Conservation (phyloP, 1,140 invertebrate genomes). For the Eriosoma lanigerum region DNA sequence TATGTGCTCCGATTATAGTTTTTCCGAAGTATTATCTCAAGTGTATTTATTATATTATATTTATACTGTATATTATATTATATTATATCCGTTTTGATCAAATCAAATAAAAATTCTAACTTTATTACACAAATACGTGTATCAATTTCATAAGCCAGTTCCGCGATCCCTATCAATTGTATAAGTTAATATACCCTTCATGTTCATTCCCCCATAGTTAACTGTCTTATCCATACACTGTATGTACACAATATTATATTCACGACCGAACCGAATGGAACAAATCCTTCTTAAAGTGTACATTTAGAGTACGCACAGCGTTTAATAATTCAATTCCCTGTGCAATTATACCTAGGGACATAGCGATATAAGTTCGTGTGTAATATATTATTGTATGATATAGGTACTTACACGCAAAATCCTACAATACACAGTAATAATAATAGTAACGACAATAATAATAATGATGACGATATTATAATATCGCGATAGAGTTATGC, state of each 20-base stretch:
- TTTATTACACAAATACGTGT: not conserved
- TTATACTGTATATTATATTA: no score
- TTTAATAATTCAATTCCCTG: constrained; percentile 34
- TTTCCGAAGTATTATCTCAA: no score
- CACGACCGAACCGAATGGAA: constrained; percentile 11
- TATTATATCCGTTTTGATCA: not conserved
- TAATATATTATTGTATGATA: no score
- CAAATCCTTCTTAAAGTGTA: not conserved
- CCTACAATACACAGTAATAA: no score
- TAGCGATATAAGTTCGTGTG: not conserved
- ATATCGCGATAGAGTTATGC: no score
- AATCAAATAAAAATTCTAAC: not conserved
- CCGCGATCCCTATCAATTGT: constrained; percentile 27
- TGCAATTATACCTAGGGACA: not conserved
- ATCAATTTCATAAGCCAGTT: not conserved
- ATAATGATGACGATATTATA: no score
- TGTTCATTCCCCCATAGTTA: constrained; percentile 18
- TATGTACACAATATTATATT: not conserved
- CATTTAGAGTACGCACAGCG: not conserved
- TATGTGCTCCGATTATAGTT: no score
- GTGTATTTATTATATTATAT: no score
- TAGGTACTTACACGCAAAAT: no score
- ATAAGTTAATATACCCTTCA: not conserved
- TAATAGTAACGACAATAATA: no score
- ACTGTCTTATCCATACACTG: not conserved